A percentile compares a stretch with the other conserved stretches of the same genome.
phyloP scores from a whole-genome alignment of 2,113 vertebrate species.

The Gadus macrocephalus region DNA sequence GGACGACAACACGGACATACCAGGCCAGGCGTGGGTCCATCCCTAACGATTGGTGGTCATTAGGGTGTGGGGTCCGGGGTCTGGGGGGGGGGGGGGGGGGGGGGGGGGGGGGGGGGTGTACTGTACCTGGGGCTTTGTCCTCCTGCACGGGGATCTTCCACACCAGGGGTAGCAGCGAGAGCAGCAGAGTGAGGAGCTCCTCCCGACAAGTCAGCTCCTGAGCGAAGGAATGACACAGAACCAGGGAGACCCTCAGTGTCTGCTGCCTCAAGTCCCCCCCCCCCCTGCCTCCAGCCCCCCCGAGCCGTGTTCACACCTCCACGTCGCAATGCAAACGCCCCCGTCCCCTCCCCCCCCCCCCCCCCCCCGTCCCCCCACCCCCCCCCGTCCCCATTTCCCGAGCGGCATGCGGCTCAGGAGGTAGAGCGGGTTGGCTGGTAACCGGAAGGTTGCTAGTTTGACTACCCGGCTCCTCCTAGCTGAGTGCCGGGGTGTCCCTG shows the following conservation, averaged over 20 bases:
- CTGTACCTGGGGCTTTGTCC: constrained; percentile 84
- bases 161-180: constrained; percentile 90
- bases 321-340: constrained; percentile 45
- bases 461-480: too few relatives aligned
- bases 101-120: background rate
- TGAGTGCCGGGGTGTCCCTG: background rate
- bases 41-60: too few relatives aligned
- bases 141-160: constrained; percentile 96
- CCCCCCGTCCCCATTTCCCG: background rate
- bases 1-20: too few relatives aligned
- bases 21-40: too few relatives aligned
- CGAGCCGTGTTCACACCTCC: constrained; percentile 23
- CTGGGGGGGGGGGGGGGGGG: background rate
- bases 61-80: background rate
- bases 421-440: too few relatives aligned
- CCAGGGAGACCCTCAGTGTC: constrained; percentile 23
- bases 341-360: too few relatives aligned
- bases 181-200: constrained; percentile 90
- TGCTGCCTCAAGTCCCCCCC: constrained; percentile 15
- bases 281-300: constrained; percentile 1
- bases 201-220: constrained; percentile 94
- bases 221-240: constrained; percentile 12
- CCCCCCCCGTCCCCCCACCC: background rate
- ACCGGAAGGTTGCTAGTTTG: too few relatives aligned
- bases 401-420: background rate